Evolutionary conservation across 2,797 vertebrate species (phyloP), one percentile per base, ranked within the genome.

Genomic region (Pseudochromis fuscus): DNA sequence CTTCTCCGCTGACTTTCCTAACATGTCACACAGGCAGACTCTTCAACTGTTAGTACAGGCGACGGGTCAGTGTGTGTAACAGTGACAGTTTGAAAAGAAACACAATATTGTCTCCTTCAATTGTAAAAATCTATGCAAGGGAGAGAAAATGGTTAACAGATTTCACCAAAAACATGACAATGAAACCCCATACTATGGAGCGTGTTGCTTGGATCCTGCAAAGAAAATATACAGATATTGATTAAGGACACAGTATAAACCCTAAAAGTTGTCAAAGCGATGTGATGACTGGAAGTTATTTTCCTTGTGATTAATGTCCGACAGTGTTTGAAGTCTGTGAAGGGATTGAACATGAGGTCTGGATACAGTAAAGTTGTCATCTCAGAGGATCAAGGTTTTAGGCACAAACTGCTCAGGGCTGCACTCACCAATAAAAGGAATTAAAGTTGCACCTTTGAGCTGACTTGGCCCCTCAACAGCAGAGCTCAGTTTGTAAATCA

Each of bases 1-100:
- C 72, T 62, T 75, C 77, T 83, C 73, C 56, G 77, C 83, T 81
- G 69, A 82, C 90, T 88, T 51, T 46, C 74, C 53, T 59, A 56
- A 48, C 53, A 31, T 38, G 46, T 77, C 78, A 73, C 35, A 58
- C 49, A 63, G 24, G 24, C 38, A 61, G 70, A 57, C 78, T 83
- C 28, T 56, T 77, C 33, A 56, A 79, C 60, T 75, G 61, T 67
- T 27, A 45, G 28, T 46, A 35, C 40, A 76, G 49, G 65, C 48
- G 68, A 56, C 51, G 67, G 40, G 23, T 57, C 49, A 33, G 11
- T 28, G n/a, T 7, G 19, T 30, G 18, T 10, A 46, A 44, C 10
- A 28, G 2, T 38, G 45, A 42, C 37, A 16, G 27, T 33, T 25
- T 23, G 1, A 31, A 56, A 30, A 23, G 11, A 18, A 42, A 4